Evolutionary conservation across 2,888 invertebrate genomes (phyloP), one percentile per base, ranked within the genome.

Genomic region (Congeria kusceri): DNA sequence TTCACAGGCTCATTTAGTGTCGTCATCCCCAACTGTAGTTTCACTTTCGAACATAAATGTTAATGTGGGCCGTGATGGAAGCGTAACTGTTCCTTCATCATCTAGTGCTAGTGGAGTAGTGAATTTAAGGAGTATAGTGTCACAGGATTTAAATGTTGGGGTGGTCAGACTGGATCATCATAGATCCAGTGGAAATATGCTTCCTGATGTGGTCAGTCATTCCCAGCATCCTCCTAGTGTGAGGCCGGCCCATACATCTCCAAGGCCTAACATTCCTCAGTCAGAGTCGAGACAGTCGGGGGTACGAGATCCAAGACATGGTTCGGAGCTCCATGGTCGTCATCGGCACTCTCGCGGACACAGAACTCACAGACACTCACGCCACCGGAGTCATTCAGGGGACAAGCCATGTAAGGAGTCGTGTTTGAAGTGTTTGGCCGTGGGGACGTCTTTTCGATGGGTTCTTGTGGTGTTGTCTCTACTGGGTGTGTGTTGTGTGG

Each of bases 401-500:
- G 44, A 25, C 5, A 87, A 87, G 47, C 84, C 84, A 1, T 91
- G 91, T 66, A 91, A 90, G 72, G 90, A 86, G n/a, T 85, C 90
- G 3, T 92, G 92, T 80, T 78, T 88, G 39, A 86, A 88, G 58
- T 93, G 93, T 81, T 66, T 92, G 27, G 91, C 91, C 23, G 88
- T 87, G 11, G 80, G 90, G 39, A 91, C 92, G 1, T 90, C 91
- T 23, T 92, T 93, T 78, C 90, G 92, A 59, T 92, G 92, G 91
- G 91, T 93, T 74, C 86, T 92, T 29, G 90, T 92, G 18, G 85
- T 91, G 56, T 81, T 93, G 57, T 92, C 92, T 0, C 70, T 92
- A 39, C 85, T 92, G 23, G 93, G 93, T 27, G 91, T 92, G 39
- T 88, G 90, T 72, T 92, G 92, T 87, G 91, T 92, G 4, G 89